phyloP scores from a whole-genome alignment of 2,113 vertebrate genomes.

The Stigmatopora nigra region DNA sequence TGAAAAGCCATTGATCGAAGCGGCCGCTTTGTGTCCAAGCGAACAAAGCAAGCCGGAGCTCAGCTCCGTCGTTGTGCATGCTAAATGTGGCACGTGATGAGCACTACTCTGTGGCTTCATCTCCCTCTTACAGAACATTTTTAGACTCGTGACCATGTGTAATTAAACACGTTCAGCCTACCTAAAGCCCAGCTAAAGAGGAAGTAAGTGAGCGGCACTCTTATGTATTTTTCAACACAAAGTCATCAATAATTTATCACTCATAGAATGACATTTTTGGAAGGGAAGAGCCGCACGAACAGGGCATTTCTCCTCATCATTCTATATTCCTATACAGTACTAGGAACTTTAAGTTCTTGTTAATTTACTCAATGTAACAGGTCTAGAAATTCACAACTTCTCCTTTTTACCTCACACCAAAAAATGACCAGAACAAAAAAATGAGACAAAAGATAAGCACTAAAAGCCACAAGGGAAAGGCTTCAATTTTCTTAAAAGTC shows the following conservation, averaged over 20 bases:
- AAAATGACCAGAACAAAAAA: no score
- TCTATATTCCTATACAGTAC: background rate
- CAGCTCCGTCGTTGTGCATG: constrained; percentile 15
- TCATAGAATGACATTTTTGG: background rate
- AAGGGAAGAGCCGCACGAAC: background rate
- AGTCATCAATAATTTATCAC: background rate
- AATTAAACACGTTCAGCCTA: background rate
- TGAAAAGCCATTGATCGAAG: constrained; percentile 60
- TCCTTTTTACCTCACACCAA: no score
- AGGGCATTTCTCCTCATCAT: background rate
- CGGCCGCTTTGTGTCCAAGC: constrained; percentile 35
- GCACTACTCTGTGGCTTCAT: background rate
- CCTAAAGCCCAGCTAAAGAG: background rate
- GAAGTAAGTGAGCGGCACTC: background rate
- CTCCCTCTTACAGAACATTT: background rate
- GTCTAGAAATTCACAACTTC: no score
- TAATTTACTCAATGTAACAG: background rate
- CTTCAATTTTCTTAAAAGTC: no score
- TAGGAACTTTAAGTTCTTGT: background rate
- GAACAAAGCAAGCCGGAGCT: constrained; percentile 35
- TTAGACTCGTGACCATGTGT: background rate
- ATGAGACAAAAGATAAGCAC: no score
- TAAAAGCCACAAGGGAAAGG: no score
- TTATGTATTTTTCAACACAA: constrained; percentile 3
- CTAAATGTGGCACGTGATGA: constrained; percentile 2